These are phyloP conservation scores for Grus americana DNA, from an alignment of 2,113 vertebrate species.

Conservation along the genomic window DNA sequence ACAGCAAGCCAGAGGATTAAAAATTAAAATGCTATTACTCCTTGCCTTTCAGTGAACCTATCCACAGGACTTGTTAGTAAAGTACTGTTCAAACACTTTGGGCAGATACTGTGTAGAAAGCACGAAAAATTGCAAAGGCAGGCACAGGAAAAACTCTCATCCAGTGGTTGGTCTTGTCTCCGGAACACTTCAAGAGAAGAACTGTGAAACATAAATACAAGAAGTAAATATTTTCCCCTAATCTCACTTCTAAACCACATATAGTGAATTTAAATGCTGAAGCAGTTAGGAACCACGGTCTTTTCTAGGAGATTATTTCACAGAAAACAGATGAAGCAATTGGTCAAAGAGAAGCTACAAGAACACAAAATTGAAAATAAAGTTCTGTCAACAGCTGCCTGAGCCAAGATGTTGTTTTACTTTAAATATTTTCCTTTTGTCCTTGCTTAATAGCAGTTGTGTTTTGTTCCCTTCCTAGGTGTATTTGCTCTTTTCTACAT, in stretches of 20 bases:
- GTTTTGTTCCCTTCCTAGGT: constrained; percentile 71
- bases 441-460: not conserved
- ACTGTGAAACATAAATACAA: not conserved
- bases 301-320: not conserved
- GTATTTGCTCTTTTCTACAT: constrained; percentile 90
- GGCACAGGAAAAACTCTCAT: not conserved
- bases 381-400: not conserved
- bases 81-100: not conserved
- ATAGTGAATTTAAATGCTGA: not conserved
- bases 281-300: not conserved
- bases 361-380: not conserved
- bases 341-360: not conserved
- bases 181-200: not conserved
- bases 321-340: not conserved
- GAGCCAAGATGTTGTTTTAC: not conserved
- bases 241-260: not conserved
- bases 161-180: not conserved
- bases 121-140: not conserved
- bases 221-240: not conserved
- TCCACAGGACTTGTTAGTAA: not conserved
- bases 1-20: not conserved
- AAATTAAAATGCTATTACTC: constrained; percentile 18
- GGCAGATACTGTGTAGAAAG: not conserved
- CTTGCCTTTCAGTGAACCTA: not conserved
- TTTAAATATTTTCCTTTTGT: not conserved